Percentiles rank a stretch among this genome's conserved stretches.
These are phyloP conservation scores for Thymelicus acteon DNA, from an alignment of 2,888 invertebrate species.

Conservation along the genomic window DNA sequence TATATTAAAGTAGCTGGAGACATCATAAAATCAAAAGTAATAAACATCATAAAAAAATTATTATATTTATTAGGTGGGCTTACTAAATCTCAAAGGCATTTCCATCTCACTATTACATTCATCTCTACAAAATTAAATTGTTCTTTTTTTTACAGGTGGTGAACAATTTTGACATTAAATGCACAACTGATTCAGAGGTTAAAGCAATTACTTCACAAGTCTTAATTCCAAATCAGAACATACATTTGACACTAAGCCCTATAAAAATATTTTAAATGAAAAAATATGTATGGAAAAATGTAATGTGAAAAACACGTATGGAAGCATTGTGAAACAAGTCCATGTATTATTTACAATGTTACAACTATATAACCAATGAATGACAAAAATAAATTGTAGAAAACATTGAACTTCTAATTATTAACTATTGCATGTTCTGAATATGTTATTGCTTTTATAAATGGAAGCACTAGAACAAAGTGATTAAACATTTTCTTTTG, in stretches of 20 bases:
- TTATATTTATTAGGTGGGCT: slow-evolving; percentile 32
- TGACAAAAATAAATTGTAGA: too few relatives aligned
- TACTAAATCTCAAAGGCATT: neutral
- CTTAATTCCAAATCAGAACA: slow-evolving; percentile 81
- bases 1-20: too few relatives aligned
- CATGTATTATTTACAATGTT: slow-evolving; percentile 11
- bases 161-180: slow-evolving; percentile 80
- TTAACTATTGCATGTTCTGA: too few relatives aligned
- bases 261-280: slow-evolving; percentile 42
- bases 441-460: too few relatives aligned
- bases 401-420: too few relatives aligned
- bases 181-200: slow-evolving; percentile 72
- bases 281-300: too few relatives aligned
- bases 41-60: neutral
- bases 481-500: too few relatives aligned
- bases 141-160: slow-evolving; percentile 76
- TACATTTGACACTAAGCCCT: slow-evolving; percentile 63
- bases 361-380: too few relatives aligned
- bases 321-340: neutral
- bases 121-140: neutral
- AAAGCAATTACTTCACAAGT: slow-evolving; percentile 83
- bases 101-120: neutral
- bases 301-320: too few relatives aligned
- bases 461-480: too few relatives aligned
- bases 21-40: neutral